Percentiles rank a stretch among this genome's conserved stretches.
Evolutionary conservation across 2,797 vertebrate species (phyloP).

Genomic region (Pteronotus mesoamericanus): DNA sequence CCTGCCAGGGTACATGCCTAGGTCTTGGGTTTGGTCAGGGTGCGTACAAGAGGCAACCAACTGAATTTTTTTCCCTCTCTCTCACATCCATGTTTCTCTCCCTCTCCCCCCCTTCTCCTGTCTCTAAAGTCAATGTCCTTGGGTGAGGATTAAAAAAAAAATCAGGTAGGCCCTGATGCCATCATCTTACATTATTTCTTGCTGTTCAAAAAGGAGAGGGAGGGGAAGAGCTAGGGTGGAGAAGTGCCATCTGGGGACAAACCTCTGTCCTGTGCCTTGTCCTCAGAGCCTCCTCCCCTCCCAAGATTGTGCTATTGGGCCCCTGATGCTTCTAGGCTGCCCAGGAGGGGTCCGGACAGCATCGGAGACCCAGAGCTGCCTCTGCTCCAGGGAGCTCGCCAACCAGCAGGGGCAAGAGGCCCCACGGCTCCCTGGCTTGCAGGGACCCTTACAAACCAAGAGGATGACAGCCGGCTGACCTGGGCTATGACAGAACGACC

Average conservation of each 20-base stretch:
- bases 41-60: neutral
- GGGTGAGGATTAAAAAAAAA: neutral
- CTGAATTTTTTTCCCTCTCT: neutral
- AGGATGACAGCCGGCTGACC: neutral
- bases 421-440: neutral
- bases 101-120: too few species aligned
- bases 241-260: neutral
- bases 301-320: neutral
- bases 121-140: neutral
- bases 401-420: neutral
- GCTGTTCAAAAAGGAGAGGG: neutral
- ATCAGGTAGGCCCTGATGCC: neutral
- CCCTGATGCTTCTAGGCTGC: neutral
- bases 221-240: neutral
- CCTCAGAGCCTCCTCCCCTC: too few species aligned
- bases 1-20: too few species aligned
- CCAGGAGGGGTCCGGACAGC: neutral
- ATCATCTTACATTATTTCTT: neutral
- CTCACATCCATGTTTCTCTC: neutral
- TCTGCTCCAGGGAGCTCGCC: neutral
- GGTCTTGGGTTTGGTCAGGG: too few species aligned
- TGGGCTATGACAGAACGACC: neutral
- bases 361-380: rapidly evolving
- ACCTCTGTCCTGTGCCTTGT: neutral
- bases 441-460: neutral